Conservation (phyloP, 2,113 vertebrate species). For the Panthera uncia region DNA sequence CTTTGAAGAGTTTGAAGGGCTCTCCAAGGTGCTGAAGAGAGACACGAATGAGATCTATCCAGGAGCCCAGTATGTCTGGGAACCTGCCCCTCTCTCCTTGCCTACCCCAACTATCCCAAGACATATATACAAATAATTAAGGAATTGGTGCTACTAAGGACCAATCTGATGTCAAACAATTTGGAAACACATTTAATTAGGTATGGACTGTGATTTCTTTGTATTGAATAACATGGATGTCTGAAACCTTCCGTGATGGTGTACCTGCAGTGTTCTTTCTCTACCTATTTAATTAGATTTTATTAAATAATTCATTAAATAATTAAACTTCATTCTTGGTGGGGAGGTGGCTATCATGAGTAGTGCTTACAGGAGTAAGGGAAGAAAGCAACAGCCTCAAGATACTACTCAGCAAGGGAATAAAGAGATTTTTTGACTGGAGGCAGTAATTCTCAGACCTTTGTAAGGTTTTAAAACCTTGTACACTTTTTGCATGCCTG, state of each 20-base stretch:
- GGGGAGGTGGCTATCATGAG: background rate
- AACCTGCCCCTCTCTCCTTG: accelerated
- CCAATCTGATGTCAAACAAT: background rate
- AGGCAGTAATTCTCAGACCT: background rate
- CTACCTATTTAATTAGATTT: slow-evolving; percentile 44
- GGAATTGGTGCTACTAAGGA: background rate
- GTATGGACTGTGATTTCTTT: background rate
- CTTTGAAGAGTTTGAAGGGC: background rate
- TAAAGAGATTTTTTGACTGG: background rate
- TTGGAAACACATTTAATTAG: slow-evolving; percentile 25
- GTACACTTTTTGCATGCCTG: background rate
- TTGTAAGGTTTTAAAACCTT: background rate
- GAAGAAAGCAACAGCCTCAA: background rate
- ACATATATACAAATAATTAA: background rate
- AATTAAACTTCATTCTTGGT: background rate
- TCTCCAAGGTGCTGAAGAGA: slow-evolving; percentile 48
- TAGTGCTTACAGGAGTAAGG: background rate
- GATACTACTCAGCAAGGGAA: background rate
- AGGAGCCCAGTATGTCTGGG: background rate
- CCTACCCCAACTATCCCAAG: background rate
- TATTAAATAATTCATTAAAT: no score
- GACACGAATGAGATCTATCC: background rate
- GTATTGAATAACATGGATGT: background rate
- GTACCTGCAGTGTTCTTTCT: background rate
- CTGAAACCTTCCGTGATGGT: background rate